These are phyloP conservation scores for Sericinus montela DNA, from an alignment of 2,888 invertebrate species.

Conservation along the genomic window DNA sequence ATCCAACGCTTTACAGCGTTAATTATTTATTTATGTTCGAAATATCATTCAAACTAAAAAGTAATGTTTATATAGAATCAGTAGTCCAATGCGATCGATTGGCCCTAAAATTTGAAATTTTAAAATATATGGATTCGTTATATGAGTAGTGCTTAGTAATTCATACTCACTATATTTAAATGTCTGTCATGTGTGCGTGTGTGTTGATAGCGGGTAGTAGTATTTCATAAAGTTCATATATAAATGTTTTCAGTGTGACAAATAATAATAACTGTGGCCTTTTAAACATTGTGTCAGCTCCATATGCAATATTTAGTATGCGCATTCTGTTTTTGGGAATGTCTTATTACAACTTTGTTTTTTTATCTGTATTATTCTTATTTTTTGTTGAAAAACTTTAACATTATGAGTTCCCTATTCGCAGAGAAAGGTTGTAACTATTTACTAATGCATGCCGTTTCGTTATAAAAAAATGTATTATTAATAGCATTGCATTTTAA, in stretches of 20 bases:
- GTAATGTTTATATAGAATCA: too few species aligned
- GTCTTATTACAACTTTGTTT: not conserved
- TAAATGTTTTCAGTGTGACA: not conserved
- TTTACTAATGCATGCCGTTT: conserved; percentile 25
- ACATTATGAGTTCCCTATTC: conserved; percentile 17
- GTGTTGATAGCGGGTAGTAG: conserved; percentile 44
- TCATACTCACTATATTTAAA: conserved; percentile 23
- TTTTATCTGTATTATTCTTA: not conserved
- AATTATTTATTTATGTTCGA: too few species aligned
- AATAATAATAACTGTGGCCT: conserved; percentile 5
- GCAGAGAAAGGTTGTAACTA: conserved; percentile 24
- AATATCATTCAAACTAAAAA: too few species aligned
- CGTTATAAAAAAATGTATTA: conserved; percentile 11
- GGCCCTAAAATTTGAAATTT: too few species aligned
- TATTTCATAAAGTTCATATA: conserved; percentile 26
- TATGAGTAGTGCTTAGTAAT: conserved; percentile 33
- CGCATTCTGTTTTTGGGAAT: conserved; percentile 8
- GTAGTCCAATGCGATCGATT: too few species aligned
- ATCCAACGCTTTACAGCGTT: not conserved
- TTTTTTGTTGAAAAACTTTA: not conserved
- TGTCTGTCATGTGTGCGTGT: conserved; percentile 26
- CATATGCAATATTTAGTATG: not conserved
- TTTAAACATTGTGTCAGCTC: not conserved
- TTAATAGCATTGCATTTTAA: conserved; percentile 3
- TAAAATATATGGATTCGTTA: conserved; percentile 3